Base-by-base conservation (phyloP, 2,797 vertebrate species). In the Enteromius mattozi region DNA sequence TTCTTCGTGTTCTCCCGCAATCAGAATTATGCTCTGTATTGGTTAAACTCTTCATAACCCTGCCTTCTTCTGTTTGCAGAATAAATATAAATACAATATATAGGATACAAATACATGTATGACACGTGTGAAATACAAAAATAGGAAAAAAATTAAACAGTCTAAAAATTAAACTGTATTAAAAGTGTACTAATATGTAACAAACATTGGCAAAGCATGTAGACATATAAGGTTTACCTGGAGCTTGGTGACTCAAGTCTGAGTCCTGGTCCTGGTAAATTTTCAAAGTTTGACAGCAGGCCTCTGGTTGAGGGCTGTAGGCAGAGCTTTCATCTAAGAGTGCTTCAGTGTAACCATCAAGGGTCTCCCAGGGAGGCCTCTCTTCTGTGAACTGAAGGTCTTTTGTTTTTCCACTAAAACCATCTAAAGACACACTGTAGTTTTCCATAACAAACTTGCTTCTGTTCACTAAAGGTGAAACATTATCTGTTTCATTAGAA, bases 31-130 rank as follows among this genome's bases (percentile, higher is more conserved):
- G 83, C 5, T 91, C 82, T 77, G 85, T 93, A 90, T 95, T 95
- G 77, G 92, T 95, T 85, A 94, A 81, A 14, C 89, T 89, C 2
- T 85, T 92, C 71, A 94, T 85, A 66, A 88, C 91, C 88, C 92
- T 77, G 51, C 86, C 85, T 85, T 89, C 90, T 89, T 88, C n/a
- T 91, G 83, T 12, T 71, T 14, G 1, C 42, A 66, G 51, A 45
- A 66, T 74, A 70, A 78, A 75, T 72, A 68, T 24, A 27, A 24
- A 51, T 3, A 42, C 42, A 45, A 12, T 9, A 10, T 51, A 65
- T 47, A 14, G 37, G 35, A 76, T 74, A 61, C 2, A 66, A 27
- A 63, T 3, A 84, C 45, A 74, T 56, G 70, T 49, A 40, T 68
- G 19, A 8, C 54, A 24, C 49, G 5, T 37, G 12, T 40, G 6